phyloP scores from a whole-genome alignment of 2,113 vertebrate species.

The Zosterops hypoxanthus region DNA sequence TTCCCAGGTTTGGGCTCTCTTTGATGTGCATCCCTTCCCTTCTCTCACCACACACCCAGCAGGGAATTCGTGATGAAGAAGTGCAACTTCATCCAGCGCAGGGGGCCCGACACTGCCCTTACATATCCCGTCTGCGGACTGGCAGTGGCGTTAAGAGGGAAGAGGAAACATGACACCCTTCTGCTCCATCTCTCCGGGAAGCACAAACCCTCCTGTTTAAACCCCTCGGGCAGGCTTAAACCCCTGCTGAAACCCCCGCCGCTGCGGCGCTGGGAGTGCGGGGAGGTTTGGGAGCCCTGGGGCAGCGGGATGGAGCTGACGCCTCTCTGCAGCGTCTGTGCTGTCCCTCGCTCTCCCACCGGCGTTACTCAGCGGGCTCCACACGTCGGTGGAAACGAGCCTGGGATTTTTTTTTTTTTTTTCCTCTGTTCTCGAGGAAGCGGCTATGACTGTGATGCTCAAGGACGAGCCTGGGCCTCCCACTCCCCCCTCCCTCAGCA shows the following conservation, averaged over 20 bases:
- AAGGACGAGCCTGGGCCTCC: conserved; percentile 53
- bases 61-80: neutral
- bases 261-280: rapidly evolving
- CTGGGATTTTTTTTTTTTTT: neutral
- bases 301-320: neutral
- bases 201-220: neutral
- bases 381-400: neutral
- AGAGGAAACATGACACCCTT: neutral
- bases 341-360: neutral
- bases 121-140: neutral
- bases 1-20: neutral
- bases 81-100: neutral
- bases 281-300: neutral
- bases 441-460: neutral
- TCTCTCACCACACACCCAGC: neutral
- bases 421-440: neutral
- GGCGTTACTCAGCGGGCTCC: neutral
- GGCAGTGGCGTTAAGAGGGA: neutral
- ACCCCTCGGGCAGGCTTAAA: neutral
- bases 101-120: neutral
- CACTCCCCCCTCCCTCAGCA: neutral
- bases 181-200: neutral
- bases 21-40: neutral
- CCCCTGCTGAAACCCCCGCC: neutral
- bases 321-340: neutral